phyloP scores from a whole-genome alignment of 1,140 invertebrate genomes.

The Neelides sp. region DNA sequence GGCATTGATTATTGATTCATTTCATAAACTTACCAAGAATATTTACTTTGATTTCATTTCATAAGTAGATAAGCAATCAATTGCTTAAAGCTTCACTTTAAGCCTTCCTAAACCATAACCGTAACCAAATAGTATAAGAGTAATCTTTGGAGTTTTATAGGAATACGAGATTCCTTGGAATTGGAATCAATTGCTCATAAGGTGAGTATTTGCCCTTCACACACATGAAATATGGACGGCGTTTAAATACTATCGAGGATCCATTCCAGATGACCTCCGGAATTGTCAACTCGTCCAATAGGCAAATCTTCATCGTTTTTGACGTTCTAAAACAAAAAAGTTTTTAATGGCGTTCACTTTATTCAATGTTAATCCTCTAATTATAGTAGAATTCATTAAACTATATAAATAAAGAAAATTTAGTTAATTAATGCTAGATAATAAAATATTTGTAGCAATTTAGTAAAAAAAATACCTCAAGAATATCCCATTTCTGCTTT shows the following conservation, averaged over 20 bases:
- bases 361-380: not conserved
- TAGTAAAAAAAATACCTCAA: conserved; percentile 50
- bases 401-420: not conserved
- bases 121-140: too few relatives aligned
- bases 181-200: too few relatives aligned
- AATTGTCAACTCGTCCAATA: conserved; percentile 28
- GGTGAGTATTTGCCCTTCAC: too few relatives aligned
- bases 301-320: conserved; percentile 25
- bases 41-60: too few relatives aligned
- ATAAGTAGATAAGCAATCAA: too few relatives aligned
- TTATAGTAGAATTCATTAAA: not conserved
- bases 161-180: too few relatives aligned
- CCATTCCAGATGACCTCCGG: conserved; percentile 29
- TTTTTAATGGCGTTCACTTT: not conserved
- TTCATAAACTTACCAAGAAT: too few relatives aligned
- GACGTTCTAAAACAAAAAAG: conserved; percentile 16
- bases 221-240: too few relatives aligned
- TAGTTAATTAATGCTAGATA: not conserved
- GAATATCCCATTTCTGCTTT: conserved; percentile 63
- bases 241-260: conserved; percentile 15
- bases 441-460: not conserved
- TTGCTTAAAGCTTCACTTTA: too few relatives aligned
- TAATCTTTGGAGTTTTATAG: too few relatives aligned
- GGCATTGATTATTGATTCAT: too few relatives aligned
- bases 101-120: too few relatives aligned